Base-by-base conservation (phyloP, 2,113 vertebrate genomes). In the Lasiurus cinereus region DNA sequence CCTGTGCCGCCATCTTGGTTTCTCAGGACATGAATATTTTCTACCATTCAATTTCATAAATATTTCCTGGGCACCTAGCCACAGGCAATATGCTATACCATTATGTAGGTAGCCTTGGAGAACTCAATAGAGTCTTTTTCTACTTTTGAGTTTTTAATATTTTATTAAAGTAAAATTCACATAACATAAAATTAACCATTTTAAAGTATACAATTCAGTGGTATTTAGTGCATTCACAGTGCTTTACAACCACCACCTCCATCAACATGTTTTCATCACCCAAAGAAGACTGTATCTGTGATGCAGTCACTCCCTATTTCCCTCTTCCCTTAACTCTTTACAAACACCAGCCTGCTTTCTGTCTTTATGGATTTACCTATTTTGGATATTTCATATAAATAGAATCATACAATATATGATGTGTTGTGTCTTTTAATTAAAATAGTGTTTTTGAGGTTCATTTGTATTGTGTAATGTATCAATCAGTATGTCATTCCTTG, bases 151-250 rank as follows among this genome's bases (percentile, higher is more conserved):
- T 31, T 50, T 76, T 46, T 62, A n/a, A 66, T n/a, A 31, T 59
- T 87, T 79, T n/a, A 29, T 54, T 76, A 67, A 86, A 56, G 12
- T 76, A 7, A 87, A 80, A 78, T 94, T 77, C 12, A 18, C 24
- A 21, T 52, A 52, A 33, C 15, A 82, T 74, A 93, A 96, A 78
- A 83, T 46, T 67, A 87, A 67, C 48, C 64, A 36, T 82, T 79
- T 70, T 83, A 50, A 73, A 78, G 29, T 84, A 13, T 89, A 54
- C 12, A 72, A 31, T 73, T 88, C 52, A 33, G 48, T 82, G 33
- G 7, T 62, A 62, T 85, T 76, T 43, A 80, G 52, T 89, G 31
- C 48, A 66, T 82, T 77, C 43, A 85, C 24, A 13, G 18, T 39
- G 15, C 54, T 82, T 14, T 66, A 50, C 7, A 77, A 50, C 8